phyloP scores from a whole-genome alignment of 2,113 vertebrate species.

The Lagopus leucura region DNA sequence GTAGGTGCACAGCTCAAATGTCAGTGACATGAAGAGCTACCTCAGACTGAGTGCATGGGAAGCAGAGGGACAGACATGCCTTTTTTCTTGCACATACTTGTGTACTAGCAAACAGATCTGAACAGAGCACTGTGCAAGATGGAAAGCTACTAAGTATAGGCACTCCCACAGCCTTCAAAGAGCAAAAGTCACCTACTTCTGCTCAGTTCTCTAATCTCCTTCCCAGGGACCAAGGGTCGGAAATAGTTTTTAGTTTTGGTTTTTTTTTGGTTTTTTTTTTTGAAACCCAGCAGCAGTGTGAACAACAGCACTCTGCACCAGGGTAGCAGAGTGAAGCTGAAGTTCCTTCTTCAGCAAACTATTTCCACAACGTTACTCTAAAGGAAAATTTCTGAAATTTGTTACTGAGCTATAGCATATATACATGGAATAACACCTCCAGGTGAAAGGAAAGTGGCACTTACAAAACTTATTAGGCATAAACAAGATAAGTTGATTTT shows the following conservation, averaged over 20 bases:
- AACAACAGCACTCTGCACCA: neutral
- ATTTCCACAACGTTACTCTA: neutral
- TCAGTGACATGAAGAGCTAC: neutral
- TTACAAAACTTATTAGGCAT: neutral
- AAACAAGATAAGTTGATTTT: neutral
- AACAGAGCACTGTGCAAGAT: neutral
- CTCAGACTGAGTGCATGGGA: neutral
- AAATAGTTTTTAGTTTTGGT: neutral
- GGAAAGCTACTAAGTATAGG: neutral
- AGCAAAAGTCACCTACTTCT: neutral
- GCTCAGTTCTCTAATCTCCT: neutral
- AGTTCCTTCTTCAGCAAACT: neutral
- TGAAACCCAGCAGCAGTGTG: neutral
- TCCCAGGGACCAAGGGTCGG: neutral
- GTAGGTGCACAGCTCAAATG: neutral
- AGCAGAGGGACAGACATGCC: neutral
- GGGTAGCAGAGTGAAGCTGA: neutral
- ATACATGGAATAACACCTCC: neutral
- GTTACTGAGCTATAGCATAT: neutral
- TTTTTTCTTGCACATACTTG: accelerated
- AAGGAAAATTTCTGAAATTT: neutral
- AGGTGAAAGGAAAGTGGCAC: neutral
- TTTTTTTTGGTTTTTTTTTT: too few species aligned
- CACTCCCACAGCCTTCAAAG: neutral
- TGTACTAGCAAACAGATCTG: neutral